Evolutionary conservation across 1,140 invertebrate species (phyloP).

Genomic region (Teleogryllus occipitalis): DNA sequence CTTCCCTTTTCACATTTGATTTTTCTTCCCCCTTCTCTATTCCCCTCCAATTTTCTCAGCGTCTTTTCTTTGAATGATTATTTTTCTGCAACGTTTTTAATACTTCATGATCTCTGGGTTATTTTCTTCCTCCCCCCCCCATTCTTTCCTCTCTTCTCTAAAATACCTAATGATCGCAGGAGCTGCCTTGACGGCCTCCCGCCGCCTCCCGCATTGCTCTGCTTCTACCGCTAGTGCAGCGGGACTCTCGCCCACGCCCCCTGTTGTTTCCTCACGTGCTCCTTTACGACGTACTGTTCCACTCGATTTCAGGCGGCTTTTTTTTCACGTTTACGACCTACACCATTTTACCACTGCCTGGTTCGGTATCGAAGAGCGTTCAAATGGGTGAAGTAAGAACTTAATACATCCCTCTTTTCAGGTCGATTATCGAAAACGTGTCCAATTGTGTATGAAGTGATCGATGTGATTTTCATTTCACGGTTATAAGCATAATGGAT

Average conservation of each 20-base stretch:
- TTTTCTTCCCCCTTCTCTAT: not conserved
- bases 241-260: too few species aligned
- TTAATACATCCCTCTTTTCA: too few species aligned
- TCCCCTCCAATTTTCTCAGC: not conserved
- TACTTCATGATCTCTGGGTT: not conserved
- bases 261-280: not conserved
- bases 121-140: not conserved
- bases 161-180: not conserved
- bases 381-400: too few species aligned
- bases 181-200: not conserved
- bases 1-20: not conserved
- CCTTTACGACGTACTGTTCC: not conserved
- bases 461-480: too few species aligned
- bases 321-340: not conserved
- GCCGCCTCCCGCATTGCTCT: too few species aligned
- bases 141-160: not conserved
- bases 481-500: too few species aligned
- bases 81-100: not conserved
- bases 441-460: too few species aligned
- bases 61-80: not conserved
- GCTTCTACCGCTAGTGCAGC: too few species aligned
- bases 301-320: not conserved
- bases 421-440: too few species aligned
- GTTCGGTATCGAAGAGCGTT: too few species aligned
- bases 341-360: not conserved